phyloP scores from a whole-genome alignment of 2,113 vertebrate species.

The Hyaena hyaena region DNA sequence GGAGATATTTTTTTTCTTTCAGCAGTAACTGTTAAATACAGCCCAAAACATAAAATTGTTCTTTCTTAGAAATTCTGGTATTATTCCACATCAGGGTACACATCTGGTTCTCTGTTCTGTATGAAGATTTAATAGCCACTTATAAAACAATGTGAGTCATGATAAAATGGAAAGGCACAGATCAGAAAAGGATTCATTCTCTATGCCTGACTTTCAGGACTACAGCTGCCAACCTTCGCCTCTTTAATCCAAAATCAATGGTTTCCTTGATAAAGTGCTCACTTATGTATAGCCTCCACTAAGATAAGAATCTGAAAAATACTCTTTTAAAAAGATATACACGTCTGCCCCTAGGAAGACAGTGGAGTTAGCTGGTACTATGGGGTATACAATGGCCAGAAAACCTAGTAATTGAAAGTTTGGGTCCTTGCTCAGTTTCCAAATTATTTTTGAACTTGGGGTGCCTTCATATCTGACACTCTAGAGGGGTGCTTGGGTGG shows the following conservation, averaged over 20 bases:
- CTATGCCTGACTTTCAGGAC: not conserved
- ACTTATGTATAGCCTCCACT: not conserved
- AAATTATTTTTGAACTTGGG: slow-evolving; percentile 41
- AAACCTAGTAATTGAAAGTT: not conserved
- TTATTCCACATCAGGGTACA: not conserved
- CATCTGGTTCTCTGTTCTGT: not conserved
- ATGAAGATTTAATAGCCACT: not conserved
- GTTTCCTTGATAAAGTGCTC: not conserved
- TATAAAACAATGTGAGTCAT: not conserved
- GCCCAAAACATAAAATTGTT: not conserved
- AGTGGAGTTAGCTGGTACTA: not conserved
- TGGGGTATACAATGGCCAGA: not conserved
- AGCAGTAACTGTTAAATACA: not conserved
- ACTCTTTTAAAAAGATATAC: slow-evolving; percentile 33
- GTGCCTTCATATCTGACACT: not conserved
- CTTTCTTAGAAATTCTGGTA: slow-evolving; percentile 20
- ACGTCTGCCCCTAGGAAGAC: not conserved
- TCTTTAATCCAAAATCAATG: slow-evolving; percentile 36
- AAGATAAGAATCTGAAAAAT: slow-evolving; percentile 31
- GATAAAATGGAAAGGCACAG: not conserved
- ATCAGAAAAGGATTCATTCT: not conserved
- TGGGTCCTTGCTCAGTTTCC: not conserved
- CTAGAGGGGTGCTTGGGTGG: no score
- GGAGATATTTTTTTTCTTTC: not conserved
- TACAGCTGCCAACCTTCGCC: not conserved